Base-by-base conservation (phyloP, 1,140 invertebrate genomes). In the Tyrophagus putrescentiae region DNA sequence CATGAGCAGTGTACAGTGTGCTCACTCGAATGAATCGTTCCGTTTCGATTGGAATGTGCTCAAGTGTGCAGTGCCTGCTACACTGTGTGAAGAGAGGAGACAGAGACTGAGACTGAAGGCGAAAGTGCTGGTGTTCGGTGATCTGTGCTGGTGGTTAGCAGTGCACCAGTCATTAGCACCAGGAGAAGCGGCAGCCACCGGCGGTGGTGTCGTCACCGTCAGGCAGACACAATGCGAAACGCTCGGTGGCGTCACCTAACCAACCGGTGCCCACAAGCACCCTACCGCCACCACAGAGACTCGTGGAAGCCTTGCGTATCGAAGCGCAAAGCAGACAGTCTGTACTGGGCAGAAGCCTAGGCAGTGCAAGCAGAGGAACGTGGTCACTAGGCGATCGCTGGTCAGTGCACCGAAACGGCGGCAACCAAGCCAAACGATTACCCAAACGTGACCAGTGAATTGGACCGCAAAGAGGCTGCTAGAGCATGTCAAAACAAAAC, bases 1-100 rank as follows among this genome's bases (percentile, higher is more conserved):
- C 45, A 9, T 29, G 7, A n/a, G n/a, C n/a, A n/a, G n/a, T n/a
- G n/a, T n/a, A n/a, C n/a, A 23, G n/a, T 6, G 56, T 33, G 56
- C 7, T 29, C 56, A 57, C 31, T 57, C 56, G 56, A 29, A 57
- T 33, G 56, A 13, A 36, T 57, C 56, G 56, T 57, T 57, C 56
- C 56, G 56, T 57, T 57, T 57, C 56, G 32, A 31, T 29, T 57
- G 56, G 28, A 31, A 57, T 33, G 56, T 33, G 56, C 32, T 57
- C 56, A 57, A 31, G 28, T 39, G 31, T 13, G 31, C 23, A 33
- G 6, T 13, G 21, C 13, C 21, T 13, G 36, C 21, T 13, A 39
- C 13, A 39, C 13, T 39, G 36, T 39, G 36, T 39, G 36, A 13
- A n/a, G n/a, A n/a, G n/a, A n/a, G n/a, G n/a, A n/a, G n/a, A n/a